Conservation (phyloP, 2,797 vertebrate species). For the Philypnodon macrostomus region DNA sequence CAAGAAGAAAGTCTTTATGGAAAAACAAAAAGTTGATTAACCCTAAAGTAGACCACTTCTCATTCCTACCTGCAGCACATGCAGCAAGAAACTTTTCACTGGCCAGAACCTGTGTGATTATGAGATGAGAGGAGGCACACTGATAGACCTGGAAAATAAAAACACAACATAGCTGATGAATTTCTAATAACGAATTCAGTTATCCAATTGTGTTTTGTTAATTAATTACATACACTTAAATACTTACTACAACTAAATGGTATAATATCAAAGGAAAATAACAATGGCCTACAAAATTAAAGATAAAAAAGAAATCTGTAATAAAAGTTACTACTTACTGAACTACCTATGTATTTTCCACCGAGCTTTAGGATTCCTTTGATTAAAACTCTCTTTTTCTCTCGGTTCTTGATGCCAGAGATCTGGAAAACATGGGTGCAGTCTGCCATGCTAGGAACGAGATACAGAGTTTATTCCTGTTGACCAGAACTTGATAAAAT, state of each 20-base stretch:
- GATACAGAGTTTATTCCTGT: background rate
- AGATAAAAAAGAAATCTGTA: too few species aligned
- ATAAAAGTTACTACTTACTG: slow-evolving; percentile 64
- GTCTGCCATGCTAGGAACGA: slow-evolving; percentile 55
- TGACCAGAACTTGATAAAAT: too few species aligned
- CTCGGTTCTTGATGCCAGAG: slow-evolving; percentile 65
- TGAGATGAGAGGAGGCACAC: slow-evolving; percentile 83
- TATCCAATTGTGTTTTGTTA: too few species aligned
- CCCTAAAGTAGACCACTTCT: background rate
- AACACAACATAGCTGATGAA: background rate
- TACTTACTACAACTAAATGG: too few species aligned
- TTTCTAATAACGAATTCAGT: too few species aligned
- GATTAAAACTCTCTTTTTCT: slow-evolving; percentile 65
- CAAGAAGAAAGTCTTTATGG: background rate
- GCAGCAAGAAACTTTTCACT: slow-evolving; percentile 94
- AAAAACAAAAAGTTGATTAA: background rate
- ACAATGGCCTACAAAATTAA: too few species aligned
- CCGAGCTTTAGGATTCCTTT: slow-evolving; percentile 65
- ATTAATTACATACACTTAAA: too few species aligned
- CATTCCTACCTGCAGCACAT: slow-evolving; percentile 86
- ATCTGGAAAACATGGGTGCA: slow-evolving; percentile 60
- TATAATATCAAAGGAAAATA: too few species aligned
- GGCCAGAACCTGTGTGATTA: slow-evolving; percentile 79
- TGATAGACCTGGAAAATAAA: slow-evolving; percentile 80
- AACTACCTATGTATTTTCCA: slow-evolving; percentile 75